Percentiles rank a stretch among this genome's conserved stretches.
phyloP scores from a whole-genome alignment of 2,797 vertebrate species.

The Pangasius sanitwongsei region DNA sequence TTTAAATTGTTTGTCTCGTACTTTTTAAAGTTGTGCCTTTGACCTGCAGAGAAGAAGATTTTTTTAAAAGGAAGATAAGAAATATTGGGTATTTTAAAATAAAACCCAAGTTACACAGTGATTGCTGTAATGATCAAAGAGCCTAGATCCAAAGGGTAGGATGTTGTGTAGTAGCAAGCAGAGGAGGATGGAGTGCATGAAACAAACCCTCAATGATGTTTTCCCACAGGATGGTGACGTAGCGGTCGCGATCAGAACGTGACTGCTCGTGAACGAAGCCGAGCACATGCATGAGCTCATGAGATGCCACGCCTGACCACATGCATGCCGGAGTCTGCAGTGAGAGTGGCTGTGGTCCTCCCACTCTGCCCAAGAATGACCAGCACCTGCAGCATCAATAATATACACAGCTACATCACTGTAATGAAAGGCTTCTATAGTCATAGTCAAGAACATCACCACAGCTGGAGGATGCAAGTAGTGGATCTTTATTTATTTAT shows the following conservation, averaged over 20 bases:
- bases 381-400: constrained; percentile 77
- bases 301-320: constrained; percentile 83
- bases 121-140: not conserved
- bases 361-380: constrained; percentile 83
- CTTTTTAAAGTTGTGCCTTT: constrained; percentile 81
- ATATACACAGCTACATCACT: not conserved
- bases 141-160: not conserved
- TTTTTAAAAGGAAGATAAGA: not conserved
- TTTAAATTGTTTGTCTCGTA: constrained; percentile 83
- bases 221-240: constrained; percentile 84
- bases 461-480: not conserved
- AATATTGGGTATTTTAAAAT: not conserved
- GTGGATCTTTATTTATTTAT: not conserved
- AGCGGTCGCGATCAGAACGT: constrained; percentile 83
- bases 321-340: constrained; percentile 83
- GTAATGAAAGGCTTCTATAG: not conserved
- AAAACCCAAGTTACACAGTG: not conserved
- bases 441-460: not conserved
- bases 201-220: constrained; percentile 78
- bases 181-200: not conserved
- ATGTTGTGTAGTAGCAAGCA: no score
- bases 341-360: constrained; percentile 81
- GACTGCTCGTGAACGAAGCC: constrained; percentile 89
- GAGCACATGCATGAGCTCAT: constrained; percentile 84
- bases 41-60: constrained; percentile 61